Evolutionary conservation across 2,888 invertebrate species (phyloP).

Genomic region (Pasiphila rectangulata): DNA sequence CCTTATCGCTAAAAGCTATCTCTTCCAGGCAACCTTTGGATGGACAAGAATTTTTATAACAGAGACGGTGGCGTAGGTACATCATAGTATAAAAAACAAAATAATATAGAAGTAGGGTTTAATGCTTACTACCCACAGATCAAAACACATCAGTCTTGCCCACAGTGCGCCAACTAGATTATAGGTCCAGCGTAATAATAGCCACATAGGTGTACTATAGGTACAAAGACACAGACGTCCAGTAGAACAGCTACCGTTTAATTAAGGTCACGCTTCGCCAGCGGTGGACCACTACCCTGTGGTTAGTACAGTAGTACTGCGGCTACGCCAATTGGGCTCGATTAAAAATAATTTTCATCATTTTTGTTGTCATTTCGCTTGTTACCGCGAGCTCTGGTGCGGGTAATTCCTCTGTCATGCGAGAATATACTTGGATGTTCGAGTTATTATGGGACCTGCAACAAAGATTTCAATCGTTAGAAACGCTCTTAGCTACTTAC

Average conservation of each 20-base stretch:
- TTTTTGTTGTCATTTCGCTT: constrained; percentile 76
- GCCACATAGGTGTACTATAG: constrained; percentile 2
- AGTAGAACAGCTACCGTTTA: constrained; percentile 57
- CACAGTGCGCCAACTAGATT: constrained; percentile 7
- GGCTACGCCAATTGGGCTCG: constrained; percentile 69
- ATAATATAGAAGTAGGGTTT: no score
- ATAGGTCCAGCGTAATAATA: constrained; percentile 11
- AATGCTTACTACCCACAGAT: not conserved
- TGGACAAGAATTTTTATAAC: no score
- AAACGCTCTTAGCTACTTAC: no score
- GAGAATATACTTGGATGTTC: constrained; percentile 26
- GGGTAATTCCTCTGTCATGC: constrained; percentile 62
- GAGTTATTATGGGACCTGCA: no score
- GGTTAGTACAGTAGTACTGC: constrained; percentile 44
- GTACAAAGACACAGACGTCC: constrained; percentile 37
- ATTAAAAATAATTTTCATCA: constrained; percentile 80
- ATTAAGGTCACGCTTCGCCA: constrained; percentile 72
- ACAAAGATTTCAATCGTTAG: no score
- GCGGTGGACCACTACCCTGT: constrained; percentile 50
- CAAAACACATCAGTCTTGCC: constrained; percentile 3
- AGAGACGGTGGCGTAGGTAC: no score
- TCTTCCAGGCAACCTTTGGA: no score
- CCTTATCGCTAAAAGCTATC: no score
- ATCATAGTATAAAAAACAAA: no score
- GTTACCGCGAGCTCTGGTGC: constrained; percentile 64